phyloP scores from a whole-genome alignment of 1,140 invertebrate genomes.

The Periplaneta americana region DNA sequence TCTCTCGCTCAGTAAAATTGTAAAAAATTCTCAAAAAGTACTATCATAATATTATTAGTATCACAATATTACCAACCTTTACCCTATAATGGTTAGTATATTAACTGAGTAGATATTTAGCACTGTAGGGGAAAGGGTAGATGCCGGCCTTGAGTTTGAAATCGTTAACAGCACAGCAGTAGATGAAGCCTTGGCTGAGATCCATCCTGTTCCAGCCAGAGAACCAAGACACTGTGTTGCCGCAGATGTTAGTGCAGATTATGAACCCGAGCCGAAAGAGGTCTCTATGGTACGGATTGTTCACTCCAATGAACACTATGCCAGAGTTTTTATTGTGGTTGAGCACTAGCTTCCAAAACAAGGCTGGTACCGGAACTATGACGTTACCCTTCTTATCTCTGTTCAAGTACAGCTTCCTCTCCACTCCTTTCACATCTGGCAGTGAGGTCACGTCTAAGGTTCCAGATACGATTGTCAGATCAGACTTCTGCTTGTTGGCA shows the following conservation, averaged over 20 bases:
- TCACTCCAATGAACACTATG: slow-evolving; percentile 54
- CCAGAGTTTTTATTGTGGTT: slow-evolving; percentile 42
- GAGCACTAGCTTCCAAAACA: slow-evolving; percentile 56
- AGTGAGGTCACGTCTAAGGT: slow-evolving; percentile 45
- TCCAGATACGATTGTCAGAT: slow-evolving; percentile 50
- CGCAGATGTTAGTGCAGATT: not conserved
- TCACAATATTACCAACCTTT: too few species aligned
- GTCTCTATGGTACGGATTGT: slow-evolving; percentile 38
- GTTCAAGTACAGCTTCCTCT: slow-evolving; percentile 42
- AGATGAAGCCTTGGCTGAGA: not conserved
- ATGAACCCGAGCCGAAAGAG: not conserved
- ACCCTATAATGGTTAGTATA: too few species aligned
- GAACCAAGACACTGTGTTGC: not conserved
- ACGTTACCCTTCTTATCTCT: slow-evolving; percentile 31
- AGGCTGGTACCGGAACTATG: slow-evolving; percentile 46
- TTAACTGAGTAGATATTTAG: too few species aligned
- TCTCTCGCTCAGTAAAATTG: too few species aligned
- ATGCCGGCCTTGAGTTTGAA: not conserved
- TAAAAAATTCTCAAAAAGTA: too few species aligned
- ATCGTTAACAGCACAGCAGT: not conserved
- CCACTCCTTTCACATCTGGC: slow-evolving; percentile 35
- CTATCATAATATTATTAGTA: too few species aligned
- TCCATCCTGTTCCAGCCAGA: not conserved
- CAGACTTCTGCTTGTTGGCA: slow-evolving; percentile 19
- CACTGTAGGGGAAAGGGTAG: not conserved